Evolutionary conservation across 1,140 invertebrate species (phyloP), one percentile per base, ranked within the genome.

Genomic region (Hyposmocoma kahamanoa): DNA sequence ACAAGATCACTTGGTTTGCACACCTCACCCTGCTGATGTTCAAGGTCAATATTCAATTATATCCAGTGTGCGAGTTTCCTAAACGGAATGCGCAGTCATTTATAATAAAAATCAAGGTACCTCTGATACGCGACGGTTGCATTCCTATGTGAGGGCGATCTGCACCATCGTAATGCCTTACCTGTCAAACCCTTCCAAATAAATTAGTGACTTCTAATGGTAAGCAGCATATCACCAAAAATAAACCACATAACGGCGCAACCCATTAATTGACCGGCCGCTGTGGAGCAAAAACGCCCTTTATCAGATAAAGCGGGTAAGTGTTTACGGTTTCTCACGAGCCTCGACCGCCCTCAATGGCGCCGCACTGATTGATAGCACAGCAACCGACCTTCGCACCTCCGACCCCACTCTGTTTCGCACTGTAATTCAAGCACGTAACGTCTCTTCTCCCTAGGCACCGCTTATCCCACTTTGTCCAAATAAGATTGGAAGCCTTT

Each of bases 301-400:
- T 67, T 77, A 80, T 83, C 73, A 72, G 81, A 85, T 85, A 85
- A 85, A 75, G 61, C 67, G 74, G 69, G 75, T 85, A 83, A 81
- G 79, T 84, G 77, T 85, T 85, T 85, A 85, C 79, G 72, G 72
- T 74, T 84, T 83, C 81, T 83, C 81, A 84, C 78, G 81, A 78
- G 63, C 64, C 66, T 67, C 67, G 72, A 56, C 75, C 76, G 75
- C 81, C 77, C 75, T 85, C 79, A 79, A 82, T 85, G 79, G 81
- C 81, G 81, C 81, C 81, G 75, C 62, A 61, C 74, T 85, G 81
- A 83, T 85, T 83, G 77, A 85, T 83, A 83, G 71, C 78, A 78
- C 70, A 70, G 68, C 59, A 62, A 64, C 62, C 72, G 67, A 66
- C 73, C 72, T 78, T 79, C 64, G 61, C 72, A 74, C 69, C 67